Percentiles rank a stretch among this genome's conserved stretches.
These are phyloP conservation scores for Cydia splendana DNA, from an alignment of 1,140 invertebrate species.

Conservation along the genomic window DNA sequence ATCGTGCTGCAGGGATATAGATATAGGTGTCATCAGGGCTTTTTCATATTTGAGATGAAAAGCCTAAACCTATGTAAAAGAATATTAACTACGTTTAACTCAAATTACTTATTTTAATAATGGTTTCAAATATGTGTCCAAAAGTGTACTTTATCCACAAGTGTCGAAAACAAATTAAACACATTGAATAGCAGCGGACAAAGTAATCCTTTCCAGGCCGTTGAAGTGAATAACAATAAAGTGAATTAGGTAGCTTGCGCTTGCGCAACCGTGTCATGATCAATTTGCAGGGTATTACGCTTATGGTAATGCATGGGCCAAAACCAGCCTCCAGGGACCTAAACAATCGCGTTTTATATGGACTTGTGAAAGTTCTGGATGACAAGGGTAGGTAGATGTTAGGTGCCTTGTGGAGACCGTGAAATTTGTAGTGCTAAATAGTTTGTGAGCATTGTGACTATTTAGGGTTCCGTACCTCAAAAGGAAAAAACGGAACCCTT, in stretches of 20 bases:
- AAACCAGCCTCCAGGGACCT: neutral
- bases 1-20: too few species aligned
- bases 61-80: too few species aligned
- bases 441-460: too few species aligned
- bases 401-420: neutral
- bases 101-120: too few species aligned
- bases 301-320: constrained; percentile 35
- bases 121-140: too few species aligned
- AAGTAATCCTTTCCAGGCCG: neutral
- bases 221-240: neutral
- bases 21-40: too few species aligned
- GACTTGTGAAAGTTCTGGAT: constrained; percentile 20
- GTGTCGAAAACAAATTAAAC: too few species aligned
- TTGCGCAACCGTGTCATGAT: constrained; percentile 23
- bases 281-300: constrained; percentile 33
- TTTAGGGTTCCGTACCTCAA: too few species aligned
- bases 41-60: too few species aligned
- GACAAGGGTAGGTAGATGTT: neutral
- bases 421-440: neutral
- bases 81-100: too few species aligned
- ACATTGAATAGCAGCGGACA: neutral
- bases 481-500: too few species aligned
- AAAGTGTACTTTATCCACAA: too few species aligned
- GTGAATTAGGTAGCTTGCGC: constrained; percentile 1
- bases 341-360: constrained; percentile 1